Evolutionary conservation across 2,888 invertebrate species (phyloP), one percentile per base, ranked within the genome.

Genomic region (Platycnemis pennipes): DNA sequence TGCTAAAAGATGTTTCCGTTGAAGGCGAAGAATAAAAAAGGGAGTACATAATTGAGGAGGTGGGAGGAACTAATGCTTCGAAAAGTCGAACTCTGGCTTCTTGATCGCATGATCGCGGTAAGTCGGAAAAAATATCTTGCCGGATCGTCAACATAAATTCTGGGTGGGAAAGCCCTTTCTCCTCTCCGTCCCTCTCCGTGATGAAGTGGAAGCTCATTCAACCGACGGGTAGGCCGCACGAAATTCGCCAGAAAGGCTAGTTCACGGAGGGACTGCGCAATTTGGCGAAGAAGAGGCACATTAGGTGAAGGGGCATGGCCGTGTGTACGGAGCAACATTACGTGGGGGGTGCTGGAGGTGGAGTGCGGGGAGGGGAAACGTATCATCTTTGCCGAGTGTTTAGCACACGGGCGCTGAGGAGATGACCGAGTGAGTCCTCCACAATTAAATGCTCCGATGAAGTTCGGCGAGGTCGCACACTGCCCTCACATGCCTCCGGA

Each of bases 371-470:
- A 86, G 44, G 22, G 45, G 46, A 87, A 26, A n/a, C n/a, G 19
- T 2, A 22, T 5, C 45, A 8, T 46, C 26, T 22, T 77, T 37
- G 11, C 77, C 11, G 37, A 77, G 77, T 77, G 77, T 77, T 77
- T 77, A 77, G 77, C 31, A 77, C 77, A 77, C 37, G 37, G 2
- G 77, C 77, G 11, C 4, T 7, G 77, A 77, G 77, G n/a, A 77
- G 77, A 37, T 37, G 77, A 37, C 77, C 37, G 77, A 37, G 77
- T 77, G 77, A 77, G 77, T 77, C 77, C 26, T 77, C 37, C 37
- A 77, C 77, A 77, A 77, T 77, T 77, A 77, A 77, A 77, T 77
- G 11, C 31, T 37, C 77, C 77, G 77, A 77, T 77, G 77, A 77
- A 77, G 77, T 77, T 77, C 77, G 11, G 11, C 53, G 53, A 77